Evolutionary conservation across 1,140 invertebrate species (phyloP), one percentile per base, ranked within the genome.

Genomic region (Trichonephila clavipes): DNA sequence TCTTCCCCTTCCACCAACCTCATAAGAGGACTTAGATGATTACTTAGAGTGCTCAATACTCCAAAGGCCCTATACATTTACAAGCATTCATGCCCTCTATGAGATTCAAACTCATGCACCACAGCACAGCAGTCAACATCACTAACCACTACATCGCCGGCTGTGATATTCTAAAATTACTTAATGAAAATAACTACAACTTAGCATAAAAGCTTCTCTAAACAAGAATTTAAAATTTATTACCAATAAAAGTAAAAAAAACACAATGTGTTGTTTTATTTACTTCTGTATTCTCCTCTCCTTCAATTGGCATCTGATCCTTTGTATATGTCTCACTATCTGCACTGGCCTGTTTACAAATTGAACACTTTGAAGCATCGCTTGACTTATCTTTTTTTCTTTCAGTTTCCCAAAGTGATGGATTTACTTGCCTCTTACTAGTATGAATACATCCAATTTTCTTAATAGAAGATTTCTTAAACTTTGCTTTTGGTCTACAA

Each of bases 321-420:
- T 2, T 28, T n/a, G 16, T 85, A 24, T 16, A 5, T 51, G 16
- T 24, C 16, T 85, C n/a, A 61, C 3, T 34, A 5, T 61, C 83
- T 59, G 28, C 21, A 34, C 83, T 59, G 28, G 59, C 12, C 24
- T 51, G 19, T 58, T 61, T 85, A 77, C 58, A 85, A 28, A 8
- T 51, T 59, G 14, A 59, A 8, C 83, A 85, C 28, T 85, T 83
- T 58, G 34, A 59, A n/a, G 10, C 34, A 18, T 90, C 61, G 3
- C n/a, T 44, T 19, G 66, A 58, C 21, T 16, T 21, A 34, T 28
- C 59, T 21, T 51, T 28, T 82, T 62, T 90, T 40, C 66, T 90
- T 61, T 90, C 89, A 19, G 89, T 88, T 88, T 88, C 86, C 86
- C 86, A 88, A 64, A 88, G 86, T 18, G 86, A 88, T 19, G 28